Base-by-base conservation (phyloP, 2,113 vertebrate genomes). In the Herpetotheres cachinnans region DNA sequence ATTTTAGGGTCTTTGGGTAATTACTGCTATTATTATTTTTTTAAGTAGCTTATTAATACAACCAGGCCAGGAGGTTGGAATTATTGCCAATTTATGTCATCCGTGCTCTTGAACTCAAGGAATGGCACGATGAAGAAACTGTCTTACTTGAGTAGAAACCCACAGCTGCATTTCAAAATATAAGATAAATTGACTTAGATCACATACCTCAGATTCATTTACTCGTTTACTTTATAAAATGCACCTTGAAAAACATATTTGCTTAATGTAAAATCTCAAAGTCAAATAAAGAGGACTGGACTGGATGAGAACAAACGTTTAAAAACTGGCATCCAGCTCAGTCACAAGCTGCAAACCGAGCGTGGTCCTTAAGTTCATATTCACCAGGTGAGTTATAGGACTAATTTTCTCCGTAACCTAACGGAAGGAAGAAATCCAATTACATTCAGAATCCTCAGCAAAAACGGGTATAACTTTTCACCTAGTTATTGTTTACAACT, bases 171-270 rank as follows among this genome's bases (percentile, higher is more conserved):
- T 77, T 90, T 78, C 49, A 80, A 58, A 66, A 56, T 46, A 40
- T 7, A 26, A 80, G 42, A 76, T 55, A 74, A 65, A 86, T 89
- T 66, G 22, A 63, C n/a, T 95, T 94, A 54, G 17, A 62, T 62
- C 54, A n/a, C 21, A 36, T 24, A 49, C 38, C 11, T 90, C 42
- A 62, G 46, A 66, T 65, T 93, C 2, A 70, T 83, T 93, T 80
- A 26, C n/a, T 66, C 46, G 20, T 81, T 77, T 67, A 73, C 95
- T 94, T 92, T 95, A 63, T 74, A 82, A 95, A 93, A 91, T 59
- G 55, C 42, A 81, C 30, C 46, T 89, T 89, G 71, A 66, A 85
- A 89, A 94, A 71, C 30, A 12, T 30, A 26, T 86, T 83, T 86
- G 46, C 20, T 46, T 91, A 83, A 86, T 66, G 10, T 40, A 70